Conservation (phyloP, 2,113 vertebrate species). For the Forbesichthys agassizii region DNA sequence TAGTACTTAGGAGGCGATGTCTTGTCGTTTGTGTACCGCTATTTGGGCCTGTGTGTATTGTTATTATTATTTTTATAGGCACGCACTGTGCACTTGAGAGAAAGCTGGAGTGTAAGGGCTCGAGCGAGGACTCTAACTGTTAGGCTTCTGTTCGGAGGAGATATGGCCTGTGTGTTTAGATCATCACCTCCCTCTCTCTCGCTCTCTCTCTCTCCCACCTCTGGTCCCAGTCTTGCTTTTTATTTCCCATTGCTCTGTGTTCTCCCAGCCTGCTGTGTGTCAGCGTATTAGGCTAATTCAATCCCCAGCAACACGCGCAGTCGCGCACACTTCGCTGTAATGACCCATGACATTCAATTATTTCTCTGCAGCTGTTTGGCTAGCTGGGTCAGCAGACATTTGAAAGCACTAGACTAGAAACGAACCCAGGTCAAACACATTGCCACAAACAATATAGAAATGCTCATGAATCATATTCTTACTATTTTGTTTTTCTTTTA, state of each 20-base stretch:
- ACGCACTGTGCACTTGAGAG: background rate
- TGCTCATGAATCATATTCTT: too few species aligned
- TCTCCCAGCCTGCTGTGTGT: slow-evolving; percentile 57
- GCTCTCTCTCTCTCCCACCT: slow-evolving; percentile 26
- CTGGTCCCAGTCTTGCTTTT: slow-evolving; percentile 11
- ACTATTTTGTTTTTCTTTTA: too few species aligned
- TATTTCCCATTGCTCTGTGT: slow-evolving; percentile 63
- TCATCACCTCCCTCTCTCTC: slow-evolving; percentile 42
- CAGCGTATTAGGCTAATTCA: slow-evolving; percentile 64
- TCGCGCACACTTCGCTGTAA: slow-evolving; percentile 54
- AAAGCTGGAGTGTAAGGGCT: slow-evolving; percentile 1
- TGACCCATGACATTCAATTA: slow-evolving; percentile 71
- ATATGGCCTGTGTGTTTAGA: slow-evolving; percentile 35
- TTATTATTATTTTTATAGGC: slow-evolving; percentile 2
- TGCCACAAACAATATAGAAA: background rate
- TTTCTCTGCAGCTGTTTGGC: slow-evolving; percentile 37
- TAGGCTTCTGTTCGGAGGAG: slow-evolving; percentile 32
- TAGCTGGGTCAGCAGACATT: slow-evolving; percentile 50
- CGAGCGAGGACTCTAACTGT: slow-evolving; percentile 20
- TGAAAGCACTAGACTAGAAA: background rate
- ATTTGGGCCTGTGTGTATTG: background rate
- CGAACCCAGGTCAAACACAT: background rate
- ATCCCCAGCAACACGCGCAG: slow-evolving; percentile 53
- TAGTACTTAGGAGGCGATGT: slow-evolving; percentile 4
- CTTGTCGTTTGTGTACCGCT: background rate